A percentile compares a stretch with the other conserved stretches of the same genome.
These are phyloP conservation scores for Scrobipalpa atriplicella DNA, from an alignment of 2,888 invertebrate genomes.

Conservation along the genomic window DNA sequence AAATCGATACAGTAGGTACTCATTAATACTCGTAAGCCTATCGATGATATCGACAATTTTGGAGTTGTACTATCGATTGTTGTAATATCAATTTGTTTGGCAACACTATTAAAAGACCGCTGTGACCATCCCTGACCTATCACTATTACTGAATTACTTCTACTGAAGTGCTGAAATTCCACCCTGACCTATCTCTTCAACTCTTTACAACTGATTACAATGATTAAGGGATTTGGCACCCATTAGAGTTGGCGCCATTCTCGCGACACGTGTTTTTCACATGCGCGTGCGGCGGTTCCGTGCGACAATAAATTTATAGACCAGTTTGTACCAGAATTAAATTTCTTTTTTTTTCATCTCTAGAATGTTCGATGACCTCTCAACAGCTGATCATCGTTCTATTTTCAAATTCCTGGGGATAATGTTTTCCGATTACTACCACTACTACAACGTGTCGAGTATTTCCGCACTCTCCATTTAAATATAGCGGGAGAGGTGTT, in stretches of 20 bases:
- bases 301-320: not conserved
- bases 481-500: not conserved
- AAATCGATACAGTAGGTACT: too few relatives aligned
- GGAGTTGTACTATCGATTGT: too few relatives aligned
- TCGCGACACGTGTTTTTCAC: not conserved
- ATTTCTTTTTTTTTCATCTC: not conserved
- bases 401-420: constrained; percentile 1
- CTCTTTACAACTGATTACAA: too few relatives aligned
- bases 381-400: not conserved
- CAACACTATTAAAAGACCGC: too few relatives aligned
- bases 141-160: too few relatives aligned
- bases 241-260: not conserved
- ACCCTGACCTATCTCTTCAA: too few relatives aligned
- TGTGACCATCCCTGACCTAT: too few relatives aligned
- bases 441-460: not conserved
- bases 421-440: not conserved
- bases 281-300: not conserved
- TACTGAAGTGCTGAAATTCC: too few relatives aligned
- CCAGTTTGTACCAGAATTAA: not conserved
- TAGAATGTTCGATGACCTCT: constrained; percentile 11
- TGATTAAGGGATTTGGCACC: too few relatives aligned
- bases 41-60: too few relatives aligned
- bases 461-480: not conserved
- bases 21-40: too few relatives aligned
- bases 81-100: too few relatives aligned